phyloP scores from a whole-genome alignment of 2,113 vertebrate species.

The Gnathonemus echidnorhynchus region DNA sequence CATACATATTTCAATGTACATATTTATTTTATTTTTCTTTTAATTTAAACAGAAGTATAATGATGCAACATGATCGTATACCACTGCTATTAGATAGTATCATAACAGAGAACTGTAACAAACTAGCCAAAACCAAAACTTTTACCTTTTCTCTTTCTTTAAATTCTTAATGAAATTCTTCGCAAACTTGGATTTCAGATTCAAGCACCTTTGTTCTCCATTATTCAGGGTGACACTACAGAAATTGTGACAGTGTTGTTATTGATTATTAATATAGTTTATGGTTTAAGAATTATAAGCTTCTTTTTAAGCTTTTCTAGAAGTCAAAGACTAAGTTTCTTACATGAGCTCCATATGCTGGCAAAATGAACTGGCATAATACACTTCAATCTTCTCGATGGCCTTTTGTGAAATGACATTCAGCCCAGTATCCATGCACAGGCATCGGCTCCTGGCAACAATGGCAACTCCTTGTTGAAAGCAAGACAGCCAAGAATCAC shows the following conservation, averaged over 20 bases:
- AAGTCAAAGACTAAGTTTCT: background rate
- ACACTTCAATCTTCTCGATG: constrained; percentile 18
- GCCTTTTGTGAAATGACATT: background rate
- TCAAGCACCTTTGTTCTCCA: constrained; percentile 3
- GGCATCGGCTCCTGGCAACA: background rate
- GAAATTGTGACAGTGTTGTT: background rate
- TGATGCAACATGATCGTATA: background rate
- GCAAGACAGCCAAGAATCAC: background rate
- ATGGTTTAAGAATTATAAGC: background rate
- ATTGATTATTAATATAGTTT: background rate
- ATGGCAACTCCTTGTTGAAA: constrained; percentile 3
- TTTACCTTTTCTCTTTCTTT: background rate
- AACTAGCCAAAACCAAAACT: background rate
- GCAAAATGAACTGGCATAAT: background rate
- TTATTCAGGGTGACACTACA: constrained; percentile 14
- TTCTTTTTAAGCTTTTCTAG: background rate
- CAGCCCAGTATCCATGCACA: constrained; percentile 10
- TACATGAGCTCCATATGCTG: background rate
- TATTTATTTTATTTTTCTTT: background rate
- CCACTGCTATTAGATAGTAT: background rate
- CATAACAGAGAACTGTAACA: background rate
- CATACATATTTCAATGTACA: background rate
- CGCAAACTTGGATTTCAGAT: constrained; percentile 12
- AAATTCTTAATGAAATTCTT: constrained; percentile 13
- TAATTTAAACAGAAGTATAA: background rate